Percentiles rank a stretch among this genome's conserved stretches.
Evolutionary conservation across 2,113 vertebrate species (phyloP).

Genomic region (Odocoileus hemionus): DNA sequence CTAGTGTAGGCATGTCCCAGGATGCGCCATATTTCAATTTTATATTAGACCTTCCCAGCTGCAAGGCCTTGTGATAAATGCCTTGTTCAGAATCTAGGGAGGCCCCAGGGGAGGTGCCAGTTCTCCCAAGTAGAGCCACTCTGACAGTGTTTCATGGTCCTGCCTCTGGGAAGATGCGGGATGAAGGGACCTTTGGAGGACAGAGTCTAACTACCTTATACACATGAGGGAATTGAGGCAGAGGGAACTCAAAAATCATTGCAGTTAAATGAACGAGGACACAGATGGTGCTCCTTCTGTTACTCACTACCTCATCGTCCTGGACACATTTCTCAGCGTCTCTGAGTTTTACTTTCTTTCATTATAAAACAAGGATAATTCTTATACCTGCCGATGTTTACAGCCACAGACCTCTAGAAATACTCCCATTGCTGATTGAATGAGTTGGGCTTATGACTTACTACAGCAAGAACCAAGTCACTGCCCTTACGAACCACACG

Average conservation of each 20-base stretch:
- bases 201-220: background rate
- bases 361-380: background rate
- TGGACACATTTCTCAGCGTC: background rate
- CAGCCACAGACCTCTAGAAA: background rate
- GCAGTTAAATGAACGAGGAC: background rate
- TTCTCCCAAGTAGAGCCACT: background rate
- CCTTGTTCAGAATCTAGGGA: background rate
- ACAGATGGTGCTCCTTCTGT: background rate
- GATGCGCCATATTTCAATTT: background rate
- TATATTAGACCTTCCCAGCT: background rate
- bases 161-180: background rate
- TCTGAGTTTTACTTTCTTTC: background rate
- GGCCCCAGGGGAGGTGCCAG: background rate
- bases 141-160: background rate
- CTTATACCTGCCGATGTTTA: background rate
- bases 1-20: background rate
- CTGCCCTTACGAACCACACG: background rate
- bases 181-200: background rate
- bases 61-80: background rate
- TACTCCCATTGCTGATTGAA: background rate
- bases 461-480: background rate
- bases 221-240: background rate
- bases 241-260: background rate
- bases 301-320: background rate
- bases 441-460: background rate